A percentile compares a stretch with the other conserved stretches of the same genome.
Conservation (phyloP, 2,113 vertebrate species). For the Cyprinodon variegatus region DNA sequence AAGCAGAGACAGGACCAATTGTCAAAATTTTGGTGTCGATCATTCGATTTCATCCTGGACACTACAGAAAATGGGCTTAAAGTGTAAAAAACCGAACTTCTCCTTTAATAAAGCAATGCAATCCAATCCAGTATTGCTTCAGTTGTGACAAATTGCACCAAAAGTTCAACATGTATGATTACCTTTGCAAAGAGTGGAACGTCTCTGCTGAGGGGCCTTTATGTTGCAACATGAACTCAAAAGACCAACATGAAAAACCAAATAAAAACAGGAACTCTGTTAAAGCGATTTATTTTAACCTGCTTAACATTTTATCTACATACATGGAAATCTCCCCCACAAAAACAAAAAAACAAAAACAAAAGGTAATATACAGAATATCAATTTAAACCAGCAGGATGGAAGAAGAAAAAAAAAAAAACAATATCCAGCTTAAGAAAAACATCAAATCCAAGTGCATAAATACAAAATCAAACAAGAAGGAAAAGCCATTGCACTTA, state of each 20-base stretch:
- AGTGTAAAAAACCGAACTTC: too few relatives aligned
- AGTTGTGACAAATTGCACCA: too few relatives aligned
- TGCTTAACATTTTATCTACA: constrained; percentile 63
- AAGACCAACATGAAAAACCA: neutral
- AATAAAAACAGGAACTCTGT: constrained; percentile 32
- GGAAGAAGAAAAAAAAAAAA: constrained; percentile 15
- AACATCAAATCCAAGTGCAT: constrained; percentile 22
- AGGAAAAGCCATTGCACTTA: constrained; percentile 58
- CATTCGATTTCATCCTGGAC: too few relatives aligned
- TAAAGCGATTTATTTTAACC: constrained; percentile 68
- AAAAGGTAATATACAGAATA: constrained; percentile 60
- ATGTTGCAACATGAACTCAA: neutral
- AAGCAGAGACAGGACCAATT: too few relatives aligned
- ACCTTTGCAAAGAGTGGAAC: neutral
- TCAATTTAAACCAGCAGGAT: constrained; percentile 40
- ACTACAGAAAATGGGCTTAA: too few relatives aligned
- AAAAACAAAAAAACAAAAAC: neutral
- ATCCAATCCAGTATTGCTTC: too few relatives aligned
- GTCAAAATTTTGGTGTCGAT: too few relatives aligned
- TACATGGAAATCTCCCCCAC: constrained; percentile 37
- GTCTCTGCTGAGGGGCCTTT: too few relatives aligned
- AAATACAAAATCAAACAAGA: constrained; percentile 57
- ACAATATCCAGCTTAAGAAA: constrained; percentile 39
- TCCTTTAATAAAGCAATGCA: neutral
- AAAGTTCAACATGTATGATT: too few relatives aligned